Evolutionary conservation across 2,888 invertebrate genomes (phyloP).

Genomic region (Lasioglossum pauxillum): DNA sequence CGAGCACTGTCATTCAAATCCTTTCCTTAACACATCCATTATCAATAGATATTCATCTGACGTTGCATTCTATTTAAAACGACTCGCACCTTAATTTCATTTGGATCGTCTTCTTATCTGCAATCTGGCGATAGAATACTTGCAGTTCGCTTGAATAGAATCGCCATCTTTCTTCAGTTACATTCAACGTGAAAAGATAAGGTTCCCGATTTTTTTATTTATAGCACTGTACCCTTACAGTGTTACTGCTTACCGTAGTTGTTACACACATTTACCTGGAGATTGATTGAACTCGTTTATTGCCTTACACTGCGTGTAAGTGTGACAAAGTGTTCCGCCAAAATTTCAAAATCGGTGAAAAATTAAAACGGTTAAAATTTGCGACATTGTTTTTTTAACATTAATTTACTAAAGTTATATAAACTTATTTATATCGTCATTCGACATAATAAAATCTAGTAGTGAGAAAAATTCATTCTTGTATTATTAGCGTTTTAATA

Average conservation of each 20-base stretch:
- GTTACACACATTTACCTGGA: not conserved
- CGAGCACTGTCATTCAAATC: conserved; percentile 4
- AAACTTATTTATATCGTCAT: not conserved
- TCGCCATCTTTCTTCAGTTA: not conserved
- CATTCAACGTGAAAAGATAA: not conserved
- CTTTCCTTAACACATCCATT: not conserved
- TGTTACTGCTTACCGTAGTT: not conserved
- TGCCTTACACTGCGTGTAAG: not conserved
- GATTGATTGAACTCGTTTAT: not conserved
- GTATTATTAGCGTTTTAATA: no score
- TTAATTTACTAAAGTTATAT: no score
- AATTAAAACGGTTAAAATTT: no score
- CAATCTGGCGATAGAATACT: not conserved
- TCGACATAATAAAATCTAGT: not conserved
- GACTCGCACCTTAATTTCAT: conserved; percentile 7
- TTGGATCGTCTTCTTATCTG: conserved; percentile 20
- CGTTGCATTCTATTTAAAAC: conserved; percentile 17
- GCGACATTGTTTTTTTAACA: no score
- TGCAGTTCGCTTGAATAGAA: not conserved
- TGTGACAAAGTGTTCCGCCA: no score
- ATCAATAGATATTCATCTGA: conserved; percentile 19
- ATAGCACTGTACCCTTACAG: not conserved
- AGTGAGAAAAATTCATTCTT: not conserved
- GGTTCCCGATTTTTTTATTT: not conserved
- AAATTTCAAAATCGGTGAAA: no score